Base-by-base conservation (phyloP, 2,888 invertebrate species). In the Drosophila parthenogenetica region DNA sequence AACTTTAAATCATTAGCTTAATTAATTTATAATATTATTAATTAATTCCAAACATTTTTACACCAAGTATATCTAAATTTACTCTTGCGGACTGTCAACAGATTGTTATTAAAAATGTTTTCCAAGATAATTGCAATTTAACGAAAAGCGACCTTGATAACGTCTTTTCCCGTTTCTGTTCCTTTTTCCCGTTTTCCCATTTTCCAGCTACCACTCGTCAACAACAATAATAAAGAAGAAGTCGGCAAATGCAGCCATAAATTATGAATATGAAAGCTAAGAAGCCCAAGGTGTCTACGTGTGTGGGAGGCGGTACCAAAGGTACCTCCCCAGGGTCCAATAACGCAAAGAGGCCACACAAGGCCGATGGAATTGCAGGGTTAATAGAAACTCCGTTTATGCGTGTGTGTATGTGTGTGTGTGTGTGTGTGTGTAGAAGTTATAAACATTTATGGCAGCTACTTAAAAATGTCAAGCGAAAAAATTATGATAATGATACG, bases 381-480 rank as follows among this genome's bases (percentile, higher is more conserved):
- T 83, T 88, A 88, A 88, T 86, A 88, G 87, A 77, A 83, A 73
- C 63, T 57, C 29, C 54, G 19, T 39, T 32, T 46, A 19, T 60
- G 32, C 45, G 29, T 49, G 29, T 40, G 16, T 40, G 53, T 53
- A 14, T 54, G 45, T 40, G 53, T 53, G 17, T 54, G 45, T 63
- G 39, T 59, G 46, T 62, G 55, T 64, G 69, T 73, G 67, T 62
- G 58, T 51, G 57, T 65, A 63, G 70, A 89, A 87, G 84, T 84
- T 89, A 84, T 84, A 87, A 84, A 84, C 89, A 87, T 84, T 84
- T 89, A 84, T 84, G 89, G 84, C 89, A 87, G 84, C 87, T 84
- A 84, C 84, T 84, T 89, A 84, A 84, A 84, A 84, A 84, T 89
- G 84, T 89, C 84, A 84, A 74, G 82, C 82, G 85, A 84, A 84